A percentile compares a stretch with the other conserved stretches of the same genome.
phyloP scores from a whole-genome alignment of 2,113 vertebrate species.

The Potamarius usumacintae region DNA sequence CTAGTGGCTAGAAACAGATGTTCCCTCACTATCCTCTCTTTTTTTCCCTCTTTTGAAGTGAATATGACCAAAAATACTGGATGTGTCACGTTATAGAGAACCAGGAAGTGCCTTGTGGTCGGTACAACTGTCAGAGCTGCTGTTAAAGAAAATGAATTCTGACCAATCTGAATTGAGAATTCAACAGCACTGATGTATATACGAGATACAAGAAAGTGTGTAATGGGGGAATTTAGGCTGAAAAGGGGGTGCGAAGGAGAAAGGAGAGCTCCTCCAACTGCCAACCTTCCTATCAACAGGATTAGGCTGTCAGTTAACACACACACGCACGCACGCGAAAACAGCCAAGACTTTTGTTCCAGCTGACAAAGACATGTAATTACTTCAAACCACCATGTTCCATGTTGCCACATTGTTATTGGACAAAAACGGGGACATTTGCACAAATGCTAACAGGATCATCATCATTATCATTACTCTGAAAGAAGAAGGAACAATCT shows the following conservation, averaged over 20 bases:
- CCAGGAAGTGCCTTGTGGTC: not conserved
- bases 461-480: conserved; percentile 5
- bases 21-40: not conserved
- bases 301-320: conserved; percentile 19
- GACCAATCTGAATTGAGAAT: not conserved
- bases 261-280: not conserved
- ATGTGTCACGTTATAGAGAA: not conserved
- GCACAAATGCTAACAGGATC: not conserved
- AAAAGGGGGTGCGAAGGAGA: not conserved
- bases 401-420: not conserved
- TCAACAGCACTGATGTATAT: not conserved
- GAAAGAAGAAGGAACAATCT: not conserved
- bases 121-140: not conserved
- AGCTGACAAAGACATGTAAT: conserved; percentile 20
- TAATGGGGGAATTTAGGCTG: not conserved
- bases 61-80: not conserved
- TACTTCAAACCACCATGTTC: conserved; percentile 13
- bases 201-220: not conserved
- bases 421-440: not conserved
- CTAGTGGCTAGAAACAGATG: not conserved
- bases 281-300: not conserved
- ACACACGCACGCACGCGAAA: not conserved
- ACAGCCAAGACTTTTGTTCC: not conserved
- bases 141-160: not conserved
- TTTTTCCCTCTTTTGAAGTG: not conserved